A percentile compares a stretch with the other conserved stretches of the same genome.
Evolutionary conservation across 2,113 vertebrate species (phyloP).

Genomic region (Python bivittatus): DNA sequence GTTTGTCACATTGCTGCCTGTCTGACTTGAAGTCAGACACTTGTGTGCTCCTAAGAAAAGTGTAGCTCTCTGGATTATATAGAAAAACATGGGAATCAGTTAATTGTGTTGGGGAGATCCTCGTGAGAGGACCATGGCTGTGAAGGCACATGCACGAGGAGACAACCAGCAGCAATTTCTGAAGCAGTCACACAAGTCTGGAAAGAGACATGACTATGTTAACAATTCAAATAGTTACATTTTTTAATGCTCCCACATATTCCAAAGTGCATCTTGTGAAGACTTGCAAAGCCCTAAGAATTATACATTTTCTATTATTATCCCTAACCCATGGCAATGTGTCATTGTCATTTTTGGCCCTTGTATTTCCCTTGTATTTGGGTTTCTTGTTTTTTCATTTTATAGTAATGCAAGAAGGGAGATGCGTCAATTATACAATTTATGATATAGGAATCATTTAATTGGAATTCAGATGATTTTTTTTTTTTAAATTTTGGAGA

Average conservation of each 20-base stretch:
- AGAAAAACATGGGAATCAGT: neutral
- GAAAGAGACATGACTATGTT: too few species aligned
- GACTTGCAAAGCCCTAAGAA: too few species aligned
- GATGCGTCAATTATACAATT: neutral
- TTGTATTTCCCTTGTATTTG: neutral
- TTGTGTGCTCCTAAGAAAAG: neutral
- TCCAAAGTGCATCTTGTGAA: too few species aligned
- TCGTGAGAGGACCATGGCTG: too few species aligned
- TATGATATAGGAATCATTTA: neutral
- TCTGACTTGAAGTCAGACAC: neutral
- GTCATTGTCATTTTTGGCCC: neutral
- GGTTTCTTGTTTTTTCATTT: neutral
- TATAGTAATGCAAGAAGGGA: neutral
- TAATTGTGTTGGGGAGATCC: neutral
- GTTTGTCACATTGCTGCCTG: neutral
- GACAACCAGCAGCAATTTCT: neutral
- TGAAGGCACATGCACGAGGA: too few species aligned
- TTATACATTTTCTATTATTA: neutral
- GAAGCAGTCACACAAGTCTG: neutral
- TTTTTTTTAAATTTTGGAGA: too few species aligned
- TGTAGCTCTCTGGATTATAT: neutral
- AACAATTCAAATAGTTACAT: too few species aligned
- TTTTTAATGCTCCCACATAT: too few species aligned
- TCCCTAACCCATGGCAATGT: neutral
- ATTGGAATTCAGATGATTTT: neutral